phyloP scores from a whole-genome alignment of 2,113 vertebrate species.

The Octodon degus region DNA sequence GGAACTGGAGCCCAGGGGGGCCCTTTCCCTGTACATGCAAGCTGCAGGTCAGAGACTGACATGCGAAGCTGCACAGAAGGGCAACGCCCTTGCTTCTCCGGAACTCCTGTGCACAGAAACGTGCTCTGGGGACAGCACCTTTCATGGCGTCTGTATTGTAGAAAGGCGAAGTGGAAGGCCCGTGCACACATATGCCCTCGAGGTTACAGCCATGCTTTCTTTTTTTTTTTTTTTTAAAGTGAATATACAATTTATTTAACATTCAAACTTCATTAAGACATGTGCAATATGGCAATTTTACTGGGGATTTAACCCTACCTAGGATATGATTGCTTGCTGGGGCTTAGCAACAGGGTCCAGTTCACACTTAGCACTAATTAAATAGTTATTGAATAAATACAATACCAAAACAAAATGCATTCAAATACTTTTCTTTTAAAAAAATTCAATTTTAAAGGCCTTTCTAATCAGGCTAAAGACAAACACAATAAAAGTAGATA shows the following conservation, averaged over 20 bases:
- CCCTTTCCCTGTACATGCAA: too few relatives aligned
- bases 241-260: too few relatives aligned
- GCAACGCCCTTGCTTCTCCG: not conserved
- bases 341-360: too few relatives aligned
- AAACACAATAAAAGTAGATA: conserved; percentile 94
- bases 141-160: not conserved
- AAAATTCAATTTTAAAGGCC: conserved; percentile 89
- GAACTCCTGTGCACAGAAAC: not conserved
- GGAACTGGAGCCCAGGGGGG: not conserved
- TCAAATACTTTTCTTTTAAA: conserved; percentile 53
- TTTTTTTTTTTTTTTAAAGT: too few relatives aligned
- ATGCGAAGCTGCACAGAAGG: too few relatives aligned
- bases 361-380: too few relatives aligned
- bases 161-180: not conserved
- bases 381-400: too few relatives aligned
- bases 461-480: conserved; percentile 87
- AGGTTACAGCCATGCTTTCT: not conserved
- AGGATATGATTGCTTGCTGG: too few relatives aligned
- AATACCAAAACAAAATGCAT: too few relatives aligned
- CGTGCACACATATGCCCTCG: not conserved
- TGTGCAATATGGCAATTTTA: too few relatives aligned
- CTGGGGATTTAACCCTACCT: too few relatives aligned
- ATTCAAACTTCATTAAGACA: too few relatives aligned
- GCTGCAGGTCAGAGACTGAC: not conserved
- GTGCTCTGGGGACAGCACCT: not conserved